Evolutionary conservation across 2,113 vertebrate species (phyloP), one percentile per base, ranked within the genome.

Genomic region (Rousettus leschenaultii): DNA sequence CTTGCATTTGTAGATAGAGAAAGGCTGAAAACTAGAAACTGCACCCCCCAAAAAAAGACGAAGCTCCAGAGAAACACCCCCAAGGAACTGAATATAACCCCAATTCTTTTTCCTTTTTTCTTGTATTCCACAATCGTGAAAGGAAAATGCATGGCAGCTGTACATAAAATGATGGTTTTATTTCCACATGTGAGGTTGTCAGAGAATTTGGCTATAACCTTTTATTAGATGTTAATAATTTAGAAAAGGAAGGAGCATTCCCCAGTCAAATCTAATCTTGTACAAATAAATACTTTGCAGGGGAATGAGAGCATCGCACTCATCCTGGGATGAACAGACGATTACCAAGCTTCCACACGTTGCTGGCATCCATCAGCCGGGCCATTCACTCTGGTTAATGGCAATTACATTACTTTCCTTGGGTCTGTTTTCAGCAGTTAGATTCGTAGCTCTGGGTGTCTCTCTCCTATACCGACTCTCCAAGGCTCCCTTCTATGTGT

Each of bases 191-290:
- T 80, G 92, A 91, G 8, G 8, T 55, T 97, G 87, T 96, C 95
- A 86, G 95, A 91, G 95, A 96, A 96, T 95, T 93, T 94, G 75
- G 71, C 95, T 96, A 91, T 95, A 96, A 89, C 79, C 38, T 95
- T 97, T 96, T 89, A 82, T 97, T 93, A 88, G 94, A 95, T 0
- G 79, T 94, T 98, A 95, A 97, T 98, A 97, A 92, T 92, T 96
- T 95, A 97, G 95, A 8, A 43, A 96, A 79, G 84, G 65, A 85
- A 92, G 87, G 83, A 55, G 89, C 89, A 85, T 97, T 97, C 97
- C 97, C 95, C 65, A 94, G 96, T 92, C 95, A 96, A 95, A 96
- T 88, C 94, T 96, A 93, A 96, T 93, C 96, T 97, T 19, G 0
- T 91, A 95, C 89, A 95, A 97, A 97, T 94, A 97, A 95, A 94